Base-by-base conservation (phyloP, 2,113 vertebrate species). In the Pyrgilauda ruficollis region DNA sequence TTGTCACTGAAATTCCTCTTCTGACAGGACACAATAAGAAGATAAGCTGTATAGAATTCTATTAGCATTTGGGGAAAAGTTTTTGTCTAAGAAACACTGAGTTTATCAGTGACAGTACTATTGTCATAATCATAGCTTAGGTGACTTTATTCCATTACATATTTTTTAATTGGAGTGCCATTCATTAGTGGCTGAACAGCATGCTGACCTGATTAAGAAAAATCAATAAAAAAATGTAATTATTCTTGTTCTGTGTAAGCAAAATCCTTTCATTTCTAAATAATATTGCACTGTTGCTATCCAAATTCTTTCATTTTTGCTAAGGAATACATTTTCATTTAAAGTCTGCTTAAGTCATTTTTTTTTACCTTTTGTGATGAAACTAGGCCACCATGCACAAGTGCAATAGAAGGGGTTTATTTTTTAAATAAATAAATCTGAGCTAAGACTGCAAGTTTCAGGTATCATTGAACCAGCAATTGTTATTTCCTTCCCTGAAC, bases 191-290 rank as follows among this genome's bases (percentile, higher is more conserved):
- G 17, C 22, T 90, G 75, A 93, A 88, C 35, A 88, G n/a, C 35
- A 84, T 43, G 63, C 44, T 94, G 68, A 88, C 81, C 37, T 73
- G 56, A 92, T 87, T 87, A 72, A 58, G 46, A 75, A 72, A 80
- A 70, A 62, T 28, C 15, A 59, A 39, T 41, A 15, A 31, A 23
- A 67, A 79, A 87, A 87, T 31, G 10, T 27, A 93, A 86, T 92
- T 75, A 90, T 89, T 91, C 11, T 26, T 73, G 30, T 73, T 84
- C 78, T 69, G 6, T 30, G 43, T 46, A 88, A 88, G 33, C 75
- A 86, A 96, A 95, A 90, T 93, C 43, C 46, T 95, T 89, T 94
- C 9, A 63, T 95, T 92, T 82, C 37, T 35, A 70, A 91, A 89
- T 37, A 69, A 80, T 13, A 4, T 33, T 76, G 18, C 1, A 0